A percentile compares a stretch with the other conserved stretches of the same genome.
Conservation (phyloP, 2,113 vertebrate genomes). For the Colaptes auratus region DNA sequence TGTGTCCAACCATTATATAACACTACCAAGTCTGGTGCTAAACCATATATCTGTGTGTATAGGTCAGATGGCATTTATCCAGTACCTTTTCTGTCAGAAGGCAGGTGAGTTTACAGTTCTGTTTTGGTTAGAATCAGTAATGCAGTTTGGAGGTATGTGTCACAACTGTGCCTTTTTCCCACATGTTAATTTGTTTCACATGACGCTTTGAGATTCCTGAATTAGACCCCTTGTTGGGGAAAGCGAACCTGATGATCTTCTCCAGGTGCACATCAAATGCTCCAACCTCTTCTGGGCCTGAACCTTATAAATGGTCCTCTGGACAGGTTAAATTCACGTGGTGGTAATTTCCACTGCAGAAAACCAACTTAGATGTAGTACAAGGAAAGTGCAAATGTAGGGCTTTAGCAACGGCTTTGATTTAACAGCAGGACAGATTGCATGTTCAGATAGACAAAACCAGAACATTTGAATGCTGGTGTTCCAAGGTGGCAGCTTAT, state of each 20-base stretch:
- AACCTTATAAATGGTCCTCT: background rate
- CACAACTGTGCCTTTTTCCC: background rate
- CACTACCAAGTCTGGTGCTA: background rate
- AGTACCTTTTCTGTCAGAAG: background rate
- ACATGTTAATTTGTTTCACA: background rate
- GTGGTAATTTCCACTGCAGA: background rate
- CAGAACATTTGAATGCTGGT: background rate
- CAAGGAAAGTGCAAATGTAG: background rate
- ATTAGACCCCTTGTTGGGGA: background rate
- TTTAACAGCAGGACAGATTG: background rate
- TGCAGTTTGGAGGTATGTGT: background rate
- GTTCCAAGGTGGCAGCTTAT: background rate
- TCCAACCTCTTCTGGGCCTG: background rate
- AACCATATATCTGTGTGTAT: background rate
- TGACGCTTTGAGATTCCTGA: background rate
- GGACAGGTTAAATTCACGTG: background rate
- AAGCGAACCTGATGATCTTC: background rate
- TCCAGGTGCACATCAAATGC: background rate
- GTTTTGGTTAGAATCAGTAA: background rate
- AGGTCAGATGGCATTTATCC: background rate
- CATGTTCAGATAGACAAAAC: background rate
- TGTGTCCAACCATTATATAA: too few species aligned
- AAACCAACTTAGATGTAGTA: background rate
- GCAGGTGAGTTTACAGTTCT: background rate
- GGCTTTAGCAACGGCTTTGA: background rate